Conservation (phyloP, 2,888 invertebrate genomes). For the Microdon myrmicae region DNA sequence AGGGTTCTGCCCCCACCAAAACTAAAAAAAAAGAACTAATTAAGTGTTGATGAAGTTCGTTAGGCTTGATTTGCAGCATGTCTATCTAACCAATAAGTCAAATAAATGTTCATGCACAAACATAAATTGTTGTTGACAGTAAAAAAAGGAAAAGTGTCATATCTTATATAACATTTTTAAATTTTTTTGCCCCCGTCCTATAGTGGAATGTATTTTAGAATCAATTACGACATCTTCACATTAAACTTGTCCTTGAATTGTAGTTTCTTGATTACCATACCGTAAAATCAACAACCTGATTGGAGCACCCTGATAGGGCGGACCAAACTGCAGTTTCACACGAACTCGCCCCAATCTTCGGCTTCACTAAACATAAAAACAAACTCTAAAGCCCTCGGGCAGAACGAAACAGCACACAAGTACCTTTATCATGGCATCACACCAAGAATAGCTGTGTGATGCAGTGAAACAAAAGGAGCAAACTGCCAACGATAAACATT, state of each 20-base stretch:
- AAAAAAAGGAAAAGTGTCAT: no score
- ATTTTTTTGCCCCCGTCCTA: no score
- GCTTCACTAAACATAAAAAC: constrained; percentile 30
- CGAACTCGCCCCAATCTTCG: constrained; percentile 25
- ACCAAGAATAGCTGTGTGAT: no score
- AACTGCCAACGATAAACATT: constrained; percentile 44
- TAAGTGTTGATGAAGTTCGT: no score
- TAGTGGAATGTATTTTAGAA: background rate
- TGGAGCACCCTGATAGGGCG: background rate
- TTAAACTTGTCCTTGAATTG: constrained; percentile 25
- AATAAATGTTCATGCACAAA: no score
- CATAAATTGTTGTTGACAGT: no score
- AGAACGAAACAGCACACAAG: constrained; percentile 23
- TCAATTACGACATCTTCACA: constrained; percentile 2
- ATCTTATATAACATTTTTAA: no score
- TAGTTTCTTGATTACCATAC: no score
- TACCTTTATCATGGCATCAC: background rate
- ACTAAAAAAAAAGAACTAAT: no score
- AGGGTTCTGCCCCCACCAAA: no score
- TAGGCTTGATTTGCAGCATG: no score
- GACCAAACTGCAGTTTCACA: constrained; percentile 15
- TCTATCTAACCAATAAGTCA: no score
- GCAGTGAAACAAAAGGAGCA: constrained; percentile 12
- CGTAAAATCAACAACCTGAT: constrained; percentile 1
- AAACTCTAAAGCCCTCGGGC: constrained; percentile 38